Base-by-base conservation (phyloP, 2,888 invertebrate genomes). In the Torymus auratus region DNA sequence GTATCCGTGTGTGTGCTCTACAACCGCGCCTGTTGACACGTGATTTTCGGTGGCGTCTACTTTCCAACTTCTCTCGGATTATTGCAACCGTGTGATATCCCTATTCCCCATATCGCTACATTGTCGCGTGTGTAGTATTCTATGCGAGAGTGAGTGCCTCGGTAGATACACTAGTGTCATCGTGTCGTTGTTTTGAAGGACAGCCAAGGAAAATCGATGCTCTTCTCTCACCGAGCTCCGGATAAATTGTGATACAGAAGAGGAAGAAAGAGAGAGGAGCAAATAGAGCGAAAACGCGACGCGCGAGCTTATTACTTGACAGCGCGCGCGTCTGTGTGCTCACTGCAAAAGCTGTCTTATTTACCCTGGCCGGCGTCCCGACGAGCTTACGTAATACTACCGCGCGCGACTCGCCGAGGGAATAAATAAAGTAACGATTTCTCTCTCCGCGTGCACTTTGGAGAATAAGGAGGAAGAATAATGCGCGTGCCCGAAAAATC, bases 301-400 rank as follows among this genome's bases (percentile, higher is more conserved):
- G n/a, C n/a, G n/a, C n/a, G 13, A 56, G 77, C 15, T 61, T 70
- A 41, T 56, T 23, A 17, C 55, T 56, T 70, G 64, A 56, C 70
- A 62, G 17, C 28, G 41, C 55, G 58, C 5, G 12, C n/a, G 70
- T n/a, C 50, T 64, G 50, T 41, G 56, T 52, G 65, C 20, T 20
- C 20, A 20, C 20, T 20, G 20, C 20, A 2, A 20, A 15, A 68
- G 58, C 56, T 12, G 28, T 73, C 53, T 20, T 62, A 73, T 73
- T 79, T 73, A 61, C 73, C 23, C 52, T 65, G 52, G 62, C 65
- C 79, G 55, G 69, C 50, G 52, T 79, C 41, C 23, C 50, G 10
- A 75, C 65, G 79, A 64, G 69, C 79, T 80, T 80, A 58, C n/a
- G 74, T 64, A 80, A 80, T 70, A 65, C 56, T n/a, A n/a, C n/a